These are phyloP conservation scores for Zeus faber DNA, from an alignment of 2,113 vertebrate species.

Conservation along the genomic window DNA sequence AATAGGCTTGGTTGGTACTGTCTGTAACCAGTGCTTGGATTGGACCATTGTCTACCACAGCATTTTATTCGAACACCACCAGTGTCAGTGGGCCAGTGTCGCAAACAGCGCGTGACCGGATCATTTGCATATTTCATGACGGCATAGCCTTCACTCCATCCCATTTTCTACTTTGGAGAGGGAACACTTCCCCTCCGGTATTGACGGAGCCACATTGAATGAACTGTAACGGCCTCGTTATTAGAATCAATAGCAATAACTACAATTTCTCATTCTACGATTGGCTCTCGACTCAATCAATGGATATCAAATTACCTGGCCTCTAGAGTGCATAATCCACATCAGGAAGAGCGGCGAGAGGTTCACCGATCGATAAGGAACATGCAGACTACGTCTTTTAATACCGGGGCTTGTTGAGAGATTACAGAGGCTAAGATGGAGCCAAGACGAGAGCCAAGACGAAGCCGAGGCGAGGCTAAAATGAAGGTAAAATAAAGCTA, in stretches of 20 bases:
- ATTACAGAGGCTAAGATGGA: too few relatives aligned
- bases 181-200: conserved; percentile 42
- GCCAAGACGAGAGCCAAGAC: too few relatives aligned
- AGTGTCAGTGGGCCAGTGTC: background rate
- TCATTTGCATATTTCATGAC: background rate
- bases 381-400: conserved; percentile 36
- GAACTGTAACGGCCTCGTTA: conserved; percentile 78
- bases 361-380: conserved; percentile 47
- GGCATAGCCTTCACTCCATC: background rate
- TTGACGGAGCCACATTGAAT: conserved; percentile 61
- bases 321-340: conserved; percentile 64
- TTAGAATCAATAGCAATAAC: conserved; percentile 84
- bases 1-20: background rate
- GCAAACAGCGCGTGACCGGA: background rate
- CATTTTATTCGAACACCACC: background rate
- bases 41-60: background rate
- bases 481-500: too few relatives aligned
- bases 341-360: conserved; percentile 47
- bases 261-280: conserved; percentile 74
- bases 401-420: conserved; percentile 29
- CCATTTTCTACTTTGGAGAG: conserved; percentile 3
- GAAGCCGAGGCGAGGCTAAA: too few relatives aligned
- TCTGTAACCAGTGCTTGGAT: background rate
- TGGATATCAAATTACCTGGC: conserved; percentile 75
- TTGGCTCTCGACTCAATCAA: conserved; percentile 72